A percentile compares a stretch with the other conserved stretches of the same genome.
These are phyloP conservation scores for Kuschelorhynchus macadamiae DNA, from an alignment of 2,888 invertebrate species.

Conservation along the genomic window DNA sequence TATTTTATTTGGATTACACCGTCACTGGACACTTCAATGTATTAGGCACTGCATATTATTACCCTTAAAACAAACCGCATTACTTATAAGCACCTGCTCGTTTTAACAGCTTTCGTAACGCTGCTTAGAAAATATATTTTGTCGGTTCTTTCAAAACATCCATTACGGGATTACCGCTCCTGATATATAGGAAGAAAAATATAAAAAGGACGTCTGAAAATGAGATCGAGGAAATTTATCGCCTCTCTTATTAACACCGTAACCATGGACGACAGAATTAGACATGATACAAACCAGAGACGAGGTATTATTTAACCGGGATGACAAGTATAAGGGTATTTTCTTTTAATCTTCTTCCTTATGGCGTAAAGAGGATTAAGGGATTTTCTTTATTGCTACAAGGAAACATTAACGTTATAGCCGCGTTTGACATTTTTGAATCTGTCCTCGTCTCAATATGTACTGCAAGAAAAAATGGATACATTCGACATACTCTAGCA, in stretches of 20 bases:
- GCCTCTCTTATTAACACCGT: slow-evolving; percentile 37
- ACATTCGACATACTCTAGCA: no score
- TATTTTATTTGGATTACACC: no score
- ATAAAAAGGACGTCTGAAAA: slow-evolving; percentile 39
- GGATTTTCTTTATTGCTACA: neutral
- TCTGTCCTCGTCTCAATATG: no score
- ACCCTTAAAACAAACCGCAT: neutral
- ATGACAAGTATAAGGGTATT: slow-evolving; percentile 41
- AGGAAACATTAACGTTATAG: no score
- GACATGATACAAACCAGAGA: slow-evolving; percentile 39
- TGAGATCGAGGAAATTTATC: slow-evolving; percentile 37
- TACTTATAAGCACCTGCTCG: slow-evolving; percentile 19
- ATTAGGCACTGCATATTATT: neutral
- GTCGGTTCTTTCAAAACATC: slow-evolving; percentile 36
- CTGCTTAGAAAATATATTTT: slow-evolving; percentile 21
- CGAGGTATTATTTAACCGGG: slow-evolving; percentile 36
- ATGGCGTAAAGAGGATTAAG: slow-evolving; percentile 12
- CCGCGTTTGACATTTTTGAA: no score
- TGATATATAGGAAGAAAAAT: slow-evolving; percentile 35
- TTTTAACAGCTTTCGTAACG: slow-evolving; percentile 14
- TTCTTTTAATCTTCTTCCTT: slow-evolving; percentile 25
- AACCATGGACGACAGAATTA: slow-evolving; percentile 41
- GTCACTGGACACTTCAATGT: no score
- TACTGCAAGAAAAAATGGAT: no score
- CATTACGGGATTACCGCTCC: slow-evolving; percentile 34